Percentiles rank a stretch among this genome's conserved stretches.
Conservation (phyloP, 2,888 invertebrate species). For the Agrochola lychnidis region DNA sequence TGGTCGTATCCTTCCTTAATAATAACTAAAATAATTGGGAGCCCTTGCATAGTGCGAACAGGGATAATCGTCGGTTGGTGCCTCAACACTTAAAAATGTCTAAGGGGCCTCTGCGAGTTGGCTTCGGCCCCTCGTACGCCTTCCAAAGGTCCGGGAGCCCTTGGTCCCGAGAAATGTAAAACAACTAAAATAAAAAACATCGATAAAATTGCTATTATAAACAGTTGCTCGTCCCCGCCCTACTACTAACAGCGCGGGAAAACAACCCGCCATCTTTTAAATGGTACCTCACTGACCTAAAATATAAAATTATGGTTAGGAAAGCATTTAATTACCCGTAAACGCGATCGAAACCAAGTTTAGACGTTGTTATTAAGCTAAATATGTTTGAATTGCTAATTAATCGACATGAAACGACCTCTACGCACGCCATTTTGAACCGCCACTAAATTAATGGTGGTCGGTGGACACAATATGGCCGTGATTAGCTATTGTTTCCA, state of each 20-base stretch:
- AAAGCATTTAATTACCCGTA: slow-evolving; percentile 79
- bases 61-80: no score
- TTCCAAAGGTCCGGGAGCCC: no score
- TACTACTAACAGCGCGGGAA: slow-evolving; percentile 44
- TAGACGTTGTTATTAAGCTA: slow-evolving; percentile 85
- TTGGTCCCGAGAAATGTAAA: no score
- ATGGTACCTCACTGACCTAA: slow-evolving; percentile 53
- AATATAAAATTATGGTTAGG: slow-evolving; percentile 68
- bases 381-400: slow-evolving; percentile 89
- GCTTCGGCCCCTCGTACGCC: no score
- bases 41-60: no score
- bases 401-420: slow-evolving; percentile 79
- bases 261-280: slow-evolving; percentile 56
- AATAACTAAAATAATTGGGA: no score
- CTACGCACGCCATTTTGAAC: slow-evolving; percentile 78
- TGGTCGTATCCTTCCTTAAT: no score
- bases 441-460: slow-evolving; percentile 63
- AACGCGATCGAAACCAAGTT: slow-evolving; percentile 81
- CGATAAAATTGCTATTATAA: slow-evolving; percentile 21
- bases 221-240: slow-evolving; percentile 20
- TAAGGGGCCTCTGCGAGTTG: no score
- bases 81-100: no score
- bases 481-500: slow-evolving; percentile 66
- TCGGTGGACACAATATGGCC: slow-evolving; percentile 61
- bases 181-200: slow-evolving; percentile 7